These are phyloP conservation scores for Gymnocypris eckloni DNA, from an alignment of 2,797 vertebrate genomes.

Conservation along the genomic window DNA sequence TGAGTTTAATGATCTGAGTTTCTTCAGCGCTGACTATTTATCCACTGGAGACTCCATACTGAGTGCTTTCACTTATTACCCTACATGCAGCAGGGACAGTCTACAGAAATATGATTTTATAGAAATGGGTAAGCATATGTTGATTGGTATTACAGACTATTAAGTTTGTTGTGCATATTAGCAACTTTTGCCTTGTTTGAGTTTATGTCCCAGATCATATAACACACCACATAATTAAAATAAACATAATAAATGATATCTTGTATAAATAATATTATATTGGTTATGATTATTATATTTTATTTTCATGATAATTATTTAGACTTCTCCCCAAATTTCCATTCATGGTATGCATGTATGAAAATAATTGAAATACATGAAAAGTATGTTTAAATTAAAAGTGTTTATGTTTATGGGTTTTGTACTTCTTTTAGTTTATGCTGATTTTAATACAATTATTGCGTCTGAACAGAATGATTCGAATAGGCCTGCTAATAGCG, in stretches of 20 bases:
- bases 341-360: not conserved
- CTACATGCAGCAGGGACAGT: not conserved
- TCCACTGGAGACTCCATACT: not conserved
- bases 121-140: not conserved
- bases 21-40: not conserved
- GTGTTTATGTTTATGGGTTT: not conserved
- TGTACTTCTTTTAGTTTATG: not conserved
- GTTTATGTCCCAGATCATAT: not conserved
- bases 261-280: not conserved
- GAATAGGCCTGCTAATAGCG: not conserved
- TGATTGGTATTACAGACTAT: not conserved
- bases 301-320: not conserved
- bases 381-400: not conserved
- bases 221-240: not conserved
- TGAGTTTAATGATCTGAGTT: not conserved
- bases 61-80: not conserved
- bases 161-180: too few species aligned
- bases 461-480: not conserved
- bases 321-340: not conserved
- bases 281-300: not conserved
- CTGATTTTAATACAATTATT: not conserved
- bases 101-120: not conserved
- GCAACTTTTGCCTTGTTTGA: not conserved
- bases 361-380: not conserved
- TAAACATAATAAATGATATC: not conserved